Conservation (phyloP, 1,140 invertebrate genomes). For the Nixonia krombeini region DNA sequence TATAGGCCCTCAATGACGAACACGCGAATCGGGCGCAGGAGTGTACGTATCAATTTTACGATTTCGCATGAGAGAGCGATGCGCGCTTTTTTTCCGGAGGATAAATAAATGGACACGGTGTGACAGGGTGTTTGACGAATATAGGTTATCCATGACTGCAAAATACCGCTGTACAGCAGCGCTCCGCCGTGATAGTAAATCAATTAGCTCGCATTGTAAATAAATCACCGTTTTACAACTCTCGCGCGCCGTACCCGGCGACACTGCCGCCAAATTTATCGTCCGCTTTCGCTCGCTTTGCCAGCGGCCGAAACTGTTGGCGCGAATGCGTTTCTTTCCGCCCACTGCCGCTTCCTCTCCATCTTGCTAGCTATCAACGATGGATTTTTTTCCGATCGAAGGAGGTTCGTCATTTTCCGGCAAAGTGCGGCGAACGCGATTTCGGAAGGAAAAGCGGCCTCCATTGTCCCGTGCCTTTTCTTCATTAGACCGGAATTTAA, state of each 20-base stretch:
- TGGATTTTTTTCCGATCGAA: no score
- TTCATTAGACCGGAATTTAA: conserved; percentile 19
- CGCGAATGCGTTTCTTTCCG: no score
- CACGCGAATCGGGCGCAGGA: conserved; percentile 31
- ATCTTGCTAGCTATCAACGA: no score
- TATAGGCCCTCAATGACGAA: conserved; percentile 15
- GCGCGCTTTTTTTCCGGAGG: conserved; percentile 18
- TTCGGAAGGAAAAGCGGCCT: no score
- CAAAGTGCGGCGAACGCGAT: no score
- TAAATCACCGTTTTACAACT: conserved; percentile 70
- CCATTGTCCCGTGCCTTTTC: conserved; percentile 21
- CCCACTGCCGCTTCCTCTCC: no score
- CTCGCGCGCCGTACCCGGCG: conserved; percentile 51
- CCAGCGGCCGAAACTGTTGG: no score
- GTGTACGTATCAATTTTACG: conserved; percentile 19
- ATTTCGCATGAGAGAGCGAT: conserved; percentile 12
- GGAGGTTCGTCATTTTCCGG: background rate
- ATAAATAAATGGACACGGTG: conserved; percentile 38
- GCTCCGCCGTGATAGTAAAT: conserved; percentile 63
- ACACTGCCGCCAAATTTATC: conserved; percentile 68
- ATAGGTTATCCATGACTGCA: conserved; percentile 45
- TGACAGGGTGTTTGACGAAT: conserved; percentile 40
- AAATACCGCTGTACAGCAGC: conserved; percentile 40
- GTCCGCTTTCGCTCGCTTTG: conserved; percentile 56
- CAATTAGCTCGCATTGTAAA: conserved; percentile 69